phyloP scores from a whole-genome alignment of 2,113 vertebrate species.

The Grallaria varia region DNA sequence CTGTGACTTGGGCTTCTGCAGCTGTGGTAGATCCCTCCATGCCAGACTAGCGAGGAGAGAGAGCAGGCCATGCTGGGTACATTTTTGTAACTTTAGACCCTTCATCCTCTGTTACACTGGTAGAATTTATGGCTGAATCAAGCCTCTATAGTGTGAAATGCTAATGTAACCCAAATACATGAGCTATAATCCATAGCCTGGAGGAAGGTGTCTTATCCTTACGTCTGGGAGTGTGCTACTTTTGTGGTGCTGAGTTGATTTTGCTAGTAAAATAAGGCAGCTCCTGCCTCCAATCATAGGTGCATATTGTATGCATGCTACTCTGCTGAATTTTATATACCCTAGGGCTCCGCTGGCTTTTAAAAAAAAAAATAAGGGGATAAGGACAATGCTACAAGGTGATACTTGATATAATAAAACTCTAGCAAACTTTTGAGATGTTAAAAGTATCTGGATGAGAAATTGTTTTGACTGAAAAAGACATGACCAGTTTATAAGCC shows the following conservation, averaged over 20 bases:
- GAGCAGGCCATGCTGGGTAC: not conserved
- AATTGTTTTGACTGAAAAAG: conserved; percentile 45
- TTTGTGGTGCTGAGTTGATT: conserved; percentile 48
- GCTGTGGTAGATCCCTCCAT: not conserved
- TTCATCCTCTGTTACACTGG: not conserved
- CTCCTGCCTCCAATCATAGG: conserved; percentile 15
- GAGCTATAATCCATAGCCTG: conserved; percentile 70
- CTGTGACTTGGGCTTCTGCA: not conserved
- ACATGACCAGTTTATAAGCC: not conserved
- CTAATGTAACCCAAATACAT: conserved; percentile 73
- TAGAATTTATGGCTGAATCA: conserved; percentile 51
- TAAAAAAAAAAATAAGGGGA: not conserved
- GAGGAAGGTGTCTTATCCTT: conserved; percentile 68
- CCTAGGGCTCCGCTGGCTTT: not conserved
- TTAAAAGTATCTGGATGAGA: conserved; percentile 41
- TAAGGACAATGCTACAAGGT: conserved; percentile 41
- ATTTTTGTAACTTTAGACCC: conserved; percentile 16
- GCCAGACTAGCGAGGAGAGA: not conserved
- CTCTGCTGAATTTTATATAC: conserved; percentile 29
- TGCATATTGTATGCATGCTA: not conserved
- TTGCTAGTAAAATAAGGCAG: conserved; percentile 56
- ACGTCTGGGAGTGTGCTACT: conserved; percentile 37
- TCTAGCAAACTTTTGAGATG: not conserved
- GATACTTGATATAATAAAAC: conserved; percentile 22
- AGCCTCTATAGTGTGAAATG: conserved; percentile 54